Evolutionary conservation across 2,797 vertebrate species (phyloP).

Genomic region (Bryconaethiops microstoma): DNA sequence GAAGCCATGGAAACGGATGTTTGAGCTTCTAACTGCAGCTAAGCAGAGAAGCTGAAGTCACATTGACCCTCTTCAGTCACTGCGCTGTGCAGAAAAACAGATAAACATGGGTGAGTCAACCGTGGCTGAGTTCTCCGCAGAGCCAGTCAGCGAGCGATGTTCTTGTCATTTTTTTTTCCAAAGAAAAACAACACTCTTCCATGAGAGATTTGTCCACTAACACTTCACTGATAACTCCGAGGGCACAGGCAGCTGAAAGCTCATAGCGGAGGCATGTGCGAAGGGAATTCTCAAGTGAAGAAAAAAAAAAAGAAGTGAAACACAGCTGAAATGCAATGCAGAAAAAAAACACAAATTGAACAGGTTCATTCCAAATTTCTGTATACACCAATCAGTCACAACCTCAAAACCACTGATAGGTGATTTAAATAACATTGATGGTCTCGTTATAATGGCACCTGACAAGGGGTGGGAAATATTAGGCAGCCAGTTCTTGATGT

Average conservation of each 20-base stretch:
- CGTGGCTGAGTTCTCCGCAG: constrained; percentile 17
- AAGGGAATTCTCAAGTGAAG: constrained; percentile 18
- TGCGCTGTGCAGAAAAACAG: constrained; percentile 24
- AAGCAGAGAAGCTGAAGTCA: constrained; percentile 39
- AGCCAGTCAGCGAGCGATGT: constrained; percentile 47
- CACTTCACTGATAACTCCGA: constrained; percentile 27
- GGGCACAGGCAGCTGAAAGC: constrained; percentile 18
- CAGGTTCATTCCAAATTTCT: background rate
- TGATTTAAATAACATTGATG: too few relatives aligned
- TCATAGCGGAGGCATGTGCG: constrained; percentile 10
- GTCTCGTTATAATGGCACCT: too few relatives aligned
- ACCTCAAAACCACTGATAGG: too few relatives aligned
- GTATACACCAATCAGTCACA: too few relatives aligned
- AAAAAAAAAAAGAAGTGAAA: background rate
- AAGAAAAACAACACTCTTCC: constrained; percentile 46
- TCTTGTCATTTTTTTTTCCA: constrained; percentile 44
- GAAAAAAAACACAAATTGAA: background rate
- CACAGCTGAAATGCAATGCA: background rate
- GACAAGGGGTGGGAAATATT: too few relatives aligned
- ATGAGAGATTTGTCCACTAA: constrained; percentile 41
- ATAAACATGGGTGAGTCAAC: constrained; percentile 48
- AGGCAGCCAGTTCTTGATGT: too few relatives aligned
- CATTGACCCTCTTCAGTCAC: constrained; percentile 30
- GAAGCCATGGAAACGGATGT: constrained; percentile 26
- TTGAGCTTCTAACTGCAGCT: constrained; percentile 17